Percentiles rank a stretch among this genome's conserved stretches.
Evolutionary conservation across 2,797 vertebrate genomes (phyloP).

Genomic region (Sebastiscus tertius): DNA sequence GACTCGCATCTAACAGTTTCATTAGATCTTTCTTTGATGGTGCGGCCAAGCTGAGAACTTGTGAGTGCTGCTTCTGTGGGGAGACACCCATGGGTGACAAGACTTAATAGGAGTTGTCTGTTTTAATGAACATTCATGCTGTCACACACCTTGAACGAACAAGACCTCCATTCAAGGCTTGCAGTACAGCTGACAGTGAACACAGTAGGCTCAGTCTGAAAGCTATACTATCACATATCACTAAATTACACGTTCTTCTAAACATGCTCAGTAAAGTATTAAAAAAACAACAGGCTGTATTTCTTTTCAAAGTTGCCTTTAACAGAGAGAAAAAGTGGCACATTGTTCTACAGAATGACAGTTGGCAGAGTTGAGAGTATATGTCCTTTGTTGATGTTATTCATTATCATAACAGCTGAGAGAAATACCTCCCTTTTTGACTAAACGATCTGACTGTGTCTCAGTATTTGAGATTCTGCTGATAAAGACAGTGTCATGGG

Average conservation of each 20-base stretch:
- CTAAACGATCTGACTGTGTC: background rate
- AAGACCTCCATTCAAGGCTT: constrained; percentile 8
- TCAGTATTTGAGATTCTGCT: background rate
- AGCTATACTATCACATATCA: background rate
- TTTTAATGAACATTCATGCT: constrained; percentile 25
- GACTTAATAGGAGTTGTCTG: constrained; percentile 26
- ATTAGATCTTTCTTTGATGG: constrained; percentile 2
- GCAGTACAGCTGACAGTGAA: background rate
- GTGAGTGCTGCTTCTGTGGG: background rate
- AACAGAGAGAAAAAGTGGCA: background rate
- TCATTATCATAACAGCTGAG: background rate
- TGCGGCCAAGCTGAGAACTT: background rate
- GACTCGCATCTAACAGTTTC: constrained; percentile 8
- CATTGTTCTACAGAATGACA: background rate
- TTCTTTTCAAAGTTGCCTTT: background rate
- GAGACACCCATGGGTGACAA: constrained; percentile 14
- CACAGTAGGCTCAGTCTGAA: background rate
- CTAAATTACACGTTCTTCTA: background rate
- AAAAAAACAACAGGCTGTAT: background rate
- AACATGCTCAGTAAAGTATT: background rate
- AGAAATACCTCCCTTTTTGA: background rate
- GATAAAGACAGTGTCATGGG: background rate
- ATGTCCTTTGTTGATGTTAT: background rate
- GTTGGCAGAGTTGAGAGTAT: background rate
- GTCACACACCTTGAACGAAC: constrained; percentile 35